Evolutionary conservation across 2,113 vertebrate genomes (phyloP).

Genomic region (Larimichthys polyactis): DNA sequence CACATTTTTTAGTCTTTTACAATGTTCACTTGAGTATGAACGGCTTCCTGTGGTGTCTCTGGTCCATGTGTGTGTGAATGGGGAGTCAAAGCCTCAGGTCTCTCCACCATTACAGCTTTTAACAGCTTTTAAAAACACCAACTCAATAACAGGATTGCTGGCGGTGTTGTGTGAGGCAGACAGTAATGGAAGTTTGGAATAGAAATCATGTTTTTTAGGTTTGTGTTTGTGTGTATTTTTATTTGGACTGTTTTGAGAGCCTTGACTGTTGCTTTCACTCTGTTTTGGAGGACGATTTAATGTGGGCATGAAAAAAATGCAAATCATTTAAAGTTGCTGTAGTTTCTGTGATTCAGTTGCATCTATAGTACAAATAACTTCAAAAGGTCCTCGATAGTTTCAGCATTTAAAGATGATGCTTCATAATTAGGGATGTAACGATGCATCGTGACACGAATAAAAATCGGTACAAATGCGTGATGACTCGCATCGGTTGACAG

Average conservation of each 20-base stretch:
- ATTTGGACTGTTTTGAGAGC: background rate
- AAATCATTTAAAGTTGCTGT: background rate
- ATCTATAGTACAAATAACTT: background rate
- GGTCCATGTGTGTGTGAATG: background rate
- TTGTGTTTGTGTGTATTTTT: background rate
- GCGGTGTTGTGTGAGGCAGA: background rate
- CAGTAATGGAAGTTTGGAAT: background rate
- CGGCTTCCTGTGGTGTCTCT: background rate
- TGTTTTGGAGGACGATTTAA: background rate
- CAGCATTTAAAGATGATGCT: background rate
- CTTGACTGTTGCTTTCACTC: background rate
- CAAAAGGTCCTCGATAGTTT: background rate
- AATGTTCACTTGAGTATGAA: background rate
- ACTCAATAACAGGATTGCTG: background rate
- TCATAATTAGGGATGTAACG: background rate
- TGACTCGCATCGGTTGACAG: no score
- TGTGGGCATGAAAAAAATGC: background rate
- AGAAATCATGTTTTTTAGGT: background rate
- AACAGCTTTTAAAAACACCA: slow-evolving; percentile 16
- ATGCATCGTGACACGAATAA: no score
- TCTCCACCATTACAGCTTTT: background rate
- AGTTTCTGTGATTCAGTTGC: no score
- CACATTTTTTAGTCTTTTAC: background rate
- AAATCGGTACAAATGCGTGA: no score
- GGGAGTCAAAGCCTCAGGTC: slow-evolving; percentile 4